Percentiles rank a stretch among this genome's conserved stretches.
These are phyloP conservation scores for Rhabdornis inornatus DNA, from an alignment of 2,113 vertebrate species.

Conservation along the genomic window DNA sequence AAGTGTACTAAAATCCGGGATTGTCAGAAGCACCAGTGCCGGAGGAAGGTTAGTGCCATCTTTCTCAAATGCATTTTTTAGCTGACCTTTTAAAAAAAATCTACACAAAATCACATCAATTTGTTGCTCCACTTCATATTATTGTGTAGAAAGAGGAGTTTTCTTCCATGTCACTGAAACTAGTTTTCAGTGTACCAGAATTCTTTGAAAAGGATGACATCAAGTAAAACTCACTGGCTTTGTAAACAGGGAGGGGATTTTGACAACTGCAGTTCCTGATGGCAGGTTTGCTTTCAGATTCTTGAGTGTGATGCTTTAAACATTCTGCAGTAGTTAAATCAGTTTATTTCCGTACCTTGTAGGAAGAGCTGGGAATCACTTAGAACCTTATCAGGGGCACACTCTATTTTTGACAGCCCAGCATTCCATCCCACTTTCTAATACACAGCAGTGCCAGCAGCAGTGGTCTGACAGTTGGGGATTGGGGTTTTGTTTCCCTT, in stretches of 20 bases:
- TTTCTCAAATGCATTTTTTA: background rate
- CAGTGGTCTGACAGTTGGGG: background rate
- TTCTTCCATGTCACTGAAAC: background rate
- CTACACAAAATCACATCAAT: background rate
- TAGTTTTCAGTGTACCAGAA: background rate
- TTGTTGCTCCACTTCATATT: background rate
- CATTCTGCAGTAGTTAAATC: background rate
- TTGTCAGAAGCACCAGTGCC: conserved; percentile 92
- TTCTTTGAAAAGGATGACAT: background rate
- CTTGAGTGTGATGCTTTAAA: background rate
- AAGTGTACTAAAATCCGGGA: conserved; percentile 87
- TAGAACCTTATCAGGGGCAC: background rate
- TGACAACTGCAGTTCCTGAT: background rate
- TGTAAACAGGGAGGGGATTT: background rate
- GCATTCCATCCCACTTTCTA: background rate
- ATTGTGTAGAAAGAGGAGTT: background rate
- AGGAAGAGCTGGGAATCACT: background rate
- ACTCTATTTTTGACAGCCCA: background rate
- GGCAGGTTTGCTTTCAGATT: background rate
- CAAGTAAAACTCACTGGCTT: background rate
- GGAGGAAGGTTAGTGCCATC: conserved; percentile 82
- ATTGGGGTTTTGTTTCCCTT: background rate
- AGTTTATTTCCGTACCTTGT: background rate
- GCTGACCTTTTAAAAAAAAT: background rate
- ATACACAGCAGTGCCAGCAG: background rate